phyloP scores from a whole-genome alignment of 92 coral and sea anemone species.

The Zoanthus solanderi region DNA sequence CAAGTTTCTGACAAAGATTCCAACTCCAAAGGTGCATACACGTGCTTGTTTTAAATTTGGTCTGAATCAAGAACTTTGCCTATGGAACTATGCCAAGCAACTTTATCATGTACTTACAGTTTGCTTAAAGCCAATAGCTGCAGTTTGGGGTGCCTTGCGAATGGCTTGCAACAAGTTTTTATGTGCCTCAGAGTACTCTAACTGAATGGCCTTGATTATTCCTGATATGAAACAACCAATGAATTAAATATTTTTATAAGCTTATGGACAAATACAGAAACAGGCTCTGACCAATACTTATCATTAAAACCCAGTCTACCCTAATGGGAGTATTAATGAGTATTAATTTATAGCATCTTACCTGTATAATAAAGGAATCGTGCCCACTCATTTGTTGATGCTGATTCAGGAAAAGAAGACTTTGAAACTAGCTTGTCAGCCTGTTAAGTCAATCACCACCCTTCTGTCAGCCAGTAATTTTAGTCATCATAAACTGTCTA shows the following conservation, averaged over 20 bases:
- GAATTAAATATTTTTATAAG: too few species aligned
- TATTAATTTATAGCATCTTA: background rate
- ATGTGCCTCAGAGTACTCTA: slow-evolving; percentile 98
- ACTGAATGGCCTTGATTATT: slow-evolving; percentile 96
- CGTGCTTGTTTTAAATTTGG: too few species aligned
- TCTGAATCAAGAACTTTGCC: too few species aligned
- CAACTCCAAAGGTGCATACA: too few species aligned
- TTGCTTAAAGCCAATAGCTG: slow-evolving; percentile 97
- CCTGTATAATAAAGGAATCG: slow-evolving; percentile 95
- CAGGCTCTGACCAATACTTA: too few species aligned
- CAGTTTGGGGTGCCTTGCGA: slow-evolving; percentile 95
- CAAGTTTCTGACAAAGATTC: too few species aligned
- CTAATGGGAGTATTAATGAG: too few species aligned
- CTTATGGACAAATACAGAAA: too few species aligned
- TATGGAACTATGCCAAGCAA: background rate
- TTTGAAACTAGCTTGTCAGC: slow-evolving; percentile 98
- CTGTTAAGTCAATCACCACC: slow-evolving; percentile 42
- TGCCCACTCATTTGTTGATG: slow-evolving; percentile 98
- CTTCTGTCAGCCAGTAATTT: background rate
- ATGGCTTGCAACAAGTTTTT: slow-evolving; percentile 97
- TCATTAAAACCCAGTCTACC: too few species aligned
- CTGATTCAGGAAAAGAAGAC: slow-evolving; percentile 91
- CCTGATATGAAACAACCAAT: slow-evolving; percentile 54
- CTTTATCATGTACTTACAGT: slow-evolving; percentile 75
- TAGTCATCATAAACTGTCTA: too few species aligned